Conservation (phyloP, 2,113 vertebrate genomes). For the Saguinus midas region DNA sequence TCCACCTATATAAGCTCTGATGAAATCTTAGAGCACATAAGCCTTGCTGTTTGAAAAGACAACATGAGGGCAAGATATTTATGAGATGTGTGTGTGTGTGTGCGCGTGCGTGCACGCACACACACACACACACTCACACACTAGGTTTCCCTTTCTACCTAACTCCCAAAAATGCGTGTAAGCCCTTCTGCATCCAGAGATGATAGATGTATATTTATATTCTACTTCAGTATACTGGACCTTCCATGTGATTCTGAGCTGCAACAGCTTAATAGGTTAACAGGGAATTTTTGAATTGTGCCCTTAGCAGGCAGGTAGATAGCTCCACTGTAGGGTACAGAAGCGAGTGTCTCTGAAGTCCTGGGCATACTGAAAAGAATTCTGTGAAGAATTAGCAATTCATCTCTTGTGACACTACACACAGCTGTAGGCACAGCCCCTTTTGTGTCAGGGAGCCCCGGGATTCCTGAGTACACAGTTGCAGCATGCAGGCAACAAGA, state of each 20-base stretch:
- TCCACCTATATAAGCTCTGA: not conserved
- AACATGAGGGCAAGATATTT: not conserved
- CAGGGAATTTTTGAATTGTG: not conserved
- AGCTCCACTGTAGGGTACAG: not conserved
- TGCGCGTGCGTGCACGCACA: fast-evolving
- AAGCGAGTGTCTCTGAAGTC: not conserved
- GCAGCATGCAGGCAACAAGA: not conserved
- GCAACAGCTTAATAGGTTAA: not conserved
- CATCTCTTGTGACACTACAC: not conserved
- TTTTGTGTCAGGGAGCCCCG: conserved; percentile 18
- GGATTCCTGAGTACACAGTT: not conserved
- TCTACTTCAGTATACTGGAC: not conserved
- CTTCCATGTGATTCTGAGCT: not conserved
- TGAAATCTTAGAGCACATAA: not conserved
- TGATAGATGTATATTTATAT: not conserved
- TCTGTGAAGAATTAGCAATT: not conserved
- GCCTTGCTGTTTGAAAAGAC: not conserved
- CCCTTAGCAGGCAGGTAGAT: not conserved
- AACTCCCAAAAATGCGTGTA: not conserved
- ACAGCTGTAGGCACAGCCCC: not conserved
- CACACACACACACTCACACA: not conserved
- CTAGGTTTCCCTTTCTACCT: not conserved
- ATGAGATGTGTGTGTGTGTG: too few relatives aligned
- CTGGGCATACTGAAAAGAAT: not conserved
- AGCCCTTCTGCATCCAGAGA: not conserved